Evolutionary conservation across 2,888 invertebrate genomes (phyloP).

Genomic region (Hypena proboscidalis): DNA sequence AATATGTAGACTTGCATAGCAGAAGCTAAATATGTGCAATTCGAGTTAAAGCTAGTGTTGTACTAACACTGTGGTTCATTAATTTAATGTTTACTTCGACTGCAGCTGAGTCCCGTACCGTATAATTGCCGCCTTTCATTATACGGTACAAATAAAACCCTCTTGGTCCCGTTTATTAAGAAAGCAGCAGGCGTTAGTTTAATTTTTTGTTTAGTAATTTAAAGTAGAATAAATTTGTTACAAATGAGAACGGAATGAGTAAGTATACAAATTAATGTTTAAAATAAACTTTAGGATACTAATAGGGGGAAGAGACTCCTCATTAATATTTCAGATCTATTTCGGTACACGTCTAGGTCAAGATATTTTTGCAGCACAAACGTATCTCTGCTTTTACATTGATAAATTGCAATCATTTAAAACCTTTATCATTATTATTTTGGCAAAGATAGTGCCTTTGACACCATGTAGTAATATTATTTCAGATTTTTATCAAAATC

Average conservation of each 20-base stretch:
- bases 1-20: too few species aligned
- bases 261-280: conserved; percentile 1
- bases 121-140: conserved; percentile 22
- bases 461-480: too few species aligned
- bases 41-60: conserved; percentile 5
- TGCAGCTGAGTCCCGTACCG: conserved; percentile 17
- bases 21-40: conserved; percentile 1
- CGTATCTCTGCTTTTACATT: too few species aligned
- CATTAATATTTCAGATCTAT: too few species aligned
- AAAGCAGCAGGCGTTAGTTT: conserved; percentile 9
- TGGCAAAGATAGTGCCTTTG: too few species aligned
- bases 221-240: conserved; percentile 5
- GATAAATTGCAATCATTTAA: too few species aligned
- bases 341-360: too few species aligned
- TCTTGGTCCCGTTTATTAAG: conserved; percentile 9
- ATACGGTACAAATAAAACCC: conserved; percentile 13
- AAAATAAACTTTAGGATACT: background rate
- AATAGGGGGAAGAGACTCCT: too few species aligned
- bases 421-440: too few species aligned
- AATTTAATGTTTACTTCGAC: conserved; percentile 8
- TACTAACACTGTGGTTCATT: conserved; percentile 19
- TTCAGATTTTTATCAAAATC: too few species aligned
- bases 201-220: conserved; percentile 16
- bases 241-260: background rate
- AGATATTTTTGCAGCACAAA: too few species aligned